These are phyloP conservation scores for Stercorarius parasiticus DNA, from an alignment of 2,113 vertebrate species.

Conservation along the genomic window DNA sequence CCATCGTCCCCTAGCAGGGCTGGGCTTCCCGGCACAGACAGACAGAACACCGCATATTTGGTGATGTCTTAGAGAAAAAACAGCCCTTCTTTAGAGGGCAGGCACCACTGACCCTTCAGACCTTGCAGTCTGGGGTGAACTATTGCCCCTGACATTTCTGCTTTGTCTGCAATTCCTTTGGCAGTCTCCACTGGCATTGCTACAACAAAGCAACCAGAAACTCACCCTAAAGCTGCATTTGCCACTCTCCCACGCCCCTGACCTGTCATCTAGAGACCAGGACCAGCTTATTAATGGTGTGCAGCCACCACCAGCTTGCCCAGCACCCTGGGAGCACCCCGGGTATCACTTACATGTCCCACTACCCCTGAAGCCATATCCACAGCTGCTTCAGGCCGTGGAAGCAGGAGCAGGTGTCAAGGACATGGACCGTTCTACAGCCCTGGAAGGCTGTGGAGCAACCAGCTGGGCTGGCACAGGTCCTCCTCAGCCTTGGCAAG, in stretches of 20 bases:
- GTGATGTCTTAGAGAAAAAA: not conserved
- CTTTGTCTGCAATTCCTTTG: not conserved
- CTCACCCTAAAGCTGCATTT: not conserved
- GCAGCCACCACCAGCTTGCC: not conserved
- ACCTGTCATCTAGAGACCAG: not conserved
- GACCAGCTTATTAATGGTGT: not conserved
- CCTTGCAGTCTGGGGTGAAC: not conserved
- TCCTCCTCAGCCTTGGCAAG: not conserved
- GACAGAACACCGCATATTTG: fast-evolving
- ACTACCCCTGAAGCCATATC: not conserved
- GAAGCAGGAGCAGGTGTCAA: too few relatives aligned
- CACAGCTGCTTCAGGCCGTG: not conserved
- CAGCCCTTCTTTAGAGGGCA: not conserved
- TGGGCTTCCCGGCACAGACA: too few relatives aligned
- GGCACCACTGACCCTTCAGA: too few relatives aligned
- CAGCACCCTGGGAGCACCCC: not conserved
- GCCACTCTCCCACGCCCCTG: not conserved
- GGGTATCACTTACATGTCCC: fast-evolving
- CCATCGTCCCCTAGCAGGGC: not conserved
- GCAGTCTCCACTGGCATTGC: not conserved
- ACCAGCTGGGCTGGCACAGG: not conserved
- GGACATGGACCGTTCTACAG: fast-evolving
- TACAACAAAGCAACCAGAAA: not conserved
- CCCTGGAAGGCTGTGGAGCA: not conserved
- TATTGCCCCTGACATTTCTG: not conserved